Evolutionary conservation across 2,797 vertebrate genomes (phyloP), one percentile per base, ranked within the genome.

Genomic region (Mergus octosetaceus): DNA sequence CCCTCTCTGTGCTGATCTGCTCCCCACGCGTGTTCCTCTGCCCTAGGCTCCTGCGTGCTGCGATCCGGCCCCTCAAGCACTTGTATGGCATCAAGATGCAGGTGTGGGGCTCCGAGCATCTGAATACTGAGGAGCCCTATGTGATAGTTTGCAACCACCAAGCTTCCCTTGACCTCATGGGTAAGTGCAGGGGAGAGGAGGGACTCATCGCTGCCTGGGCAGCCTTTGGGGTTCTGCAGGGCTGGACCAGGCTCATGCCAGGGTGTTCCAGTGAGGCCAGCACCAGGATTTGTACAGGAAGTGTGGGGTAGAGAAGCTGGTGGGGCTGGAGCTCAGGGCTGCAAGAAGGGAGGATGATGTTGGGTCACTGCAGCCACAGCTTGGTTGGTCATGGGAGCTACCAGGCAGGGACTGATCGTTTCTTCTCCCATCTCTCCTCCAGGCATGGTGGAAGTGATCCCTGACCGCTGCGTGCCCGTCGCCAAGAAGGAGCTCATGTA

Each of bases 401-500:
- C 0, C 32, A 32, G 17, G 41, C 22, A 45, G 20, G 60, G 70
- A 24, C 1, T 5, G 54, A 94, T 49, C 28, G 4, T 69, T 72
- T 72, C 39, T 49, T 80, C 43, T 7, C 39, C 57, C 18, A 2
- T 45, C 57, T 61, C 10, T 72, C 62, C 62, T 58, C 34, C 90
- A 98, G 98, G 97, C 17, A 97, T 98, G 97, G 98, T 97, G 96
- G 98, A 98, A 94, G 85, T 98, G 3, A 95, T 98, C 22, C 98
- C 98, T 0, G 96, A 97, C 30, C 98, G 97, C 77, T 98, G 98
- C 2, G 98, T 98, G 93, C 98, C 98, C 85, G 96, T 98, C 0
- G 98, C 98, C 95, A 98, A 98, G 96, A 97, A 97, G 36, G 98
- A 98, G 94, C 97, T 98, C 25, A 81, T 98, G 15, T 98, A 98